Conservation (phyloP, 2,113 vertebrate species). For the Nycticebus coucang region DNA sequence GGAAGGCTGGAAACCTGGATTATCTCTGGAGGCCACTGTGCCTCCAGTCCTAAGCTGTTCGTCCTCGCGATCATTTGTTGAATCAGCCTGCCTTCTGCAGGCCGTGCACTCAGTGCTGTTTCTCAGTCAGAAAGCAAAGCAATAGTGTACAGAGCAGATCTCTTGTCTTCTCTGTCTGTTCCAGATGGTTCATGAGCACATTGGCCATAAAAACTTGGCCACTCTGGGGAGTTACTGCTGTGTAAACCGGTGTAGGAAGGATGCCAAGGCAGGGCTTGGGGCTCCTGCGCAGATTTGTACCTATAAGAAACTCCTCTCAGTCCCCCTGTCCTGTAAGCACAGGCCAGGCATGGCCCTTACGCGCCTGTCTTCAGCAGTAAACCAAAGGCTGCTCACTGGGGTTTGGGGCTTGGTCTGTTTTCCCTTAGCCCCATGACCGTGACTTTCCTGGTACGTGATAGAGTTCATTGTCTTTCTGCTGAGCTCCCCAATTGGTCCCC, state of each 20-base stretch:
- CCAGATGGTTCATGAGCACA: not conserved
- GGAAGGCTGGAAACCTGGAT: not conserved
- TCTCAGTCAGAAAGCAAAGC: not conserved
- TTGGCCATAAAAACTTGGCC: not conserved
- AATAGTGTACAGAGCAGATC: not conserved
- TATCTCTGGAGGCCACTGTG: not conserved
- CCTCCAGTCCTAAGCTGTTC: not conserved
- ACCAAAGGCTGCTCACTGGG: not conserved
- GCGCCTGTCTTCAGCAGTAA: not conserved
- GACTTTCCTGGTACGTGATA: constrained; percentile 39
- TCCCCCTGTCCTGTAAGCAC: not conserved
- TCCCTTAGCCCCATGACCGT: not conserved
- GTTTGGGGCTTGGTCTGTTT: not conserved
- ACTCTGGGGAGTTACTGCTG: not conserved
- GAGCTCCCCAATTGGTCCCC: not conserved
- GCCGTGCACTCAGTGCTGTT: not conserved
- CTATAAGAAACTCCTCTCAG: not conserved
- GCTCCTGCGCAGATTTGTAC: not conserved
- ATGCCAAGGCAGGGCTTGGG: not conserved
- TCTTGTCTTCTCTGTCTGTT: not conserved
- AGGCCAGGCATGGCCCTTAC: not conserved
- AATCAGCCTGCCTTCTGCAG: not conserved
- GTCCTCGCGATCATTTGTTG: not conserved
- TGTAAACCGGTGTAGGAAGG: not conserved
- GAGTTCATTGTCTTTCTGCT: constrained; percentile 30